Conservation (phyloP, 64 coral and sea anemone genomes). For the Porites lutea region DNA sequence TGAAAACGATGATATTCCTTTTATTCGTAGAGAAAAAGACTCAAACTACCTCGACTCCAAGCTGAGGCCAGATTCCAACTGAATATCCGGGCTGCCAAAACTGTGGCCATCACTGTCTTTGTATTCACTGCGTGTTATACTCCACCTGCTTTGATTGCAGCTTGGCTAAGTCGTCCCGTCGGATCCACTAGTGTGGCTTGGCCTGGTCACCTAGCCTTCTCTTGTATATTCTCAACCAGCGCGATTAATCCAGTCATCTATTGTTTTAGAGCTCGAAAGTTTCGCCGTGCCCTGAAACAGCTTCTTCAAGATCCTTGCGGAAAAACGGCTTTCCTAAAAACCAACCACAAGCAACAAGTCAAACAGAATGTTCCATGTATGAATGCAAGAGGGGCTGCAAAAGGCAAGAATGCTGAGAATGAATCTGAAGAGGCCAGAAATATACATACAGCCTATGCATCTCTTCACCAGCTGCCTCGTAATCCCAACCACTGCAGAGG, state of each 20-base stretch:
- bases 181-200: background rate
- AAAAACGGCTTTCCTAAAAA: background rate
- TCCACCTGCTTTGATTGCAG: background rate
- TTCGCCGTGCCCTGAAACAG: slow-evolving; percentile 19
- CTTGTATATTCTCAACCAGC: background rate
- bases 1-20: background rate
- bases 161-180: background rate
- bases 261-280: slow-evolving; percentile 1
- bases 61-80: background rate
- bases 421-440: no score
- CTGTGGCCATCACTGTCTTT: background rate
- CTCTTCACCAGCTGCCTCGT: no score
- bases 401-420: no score
- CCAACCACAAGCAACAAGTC: background rate
- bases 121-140: background rate
- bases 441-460: no score
- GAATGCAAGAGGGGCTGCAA: no score
- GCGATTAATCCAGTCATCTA: slow-evolving; percentile 10
- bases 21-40: background rate
- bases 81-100: background rate
- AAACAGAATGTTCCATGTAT: no score
- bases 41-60: background rate
- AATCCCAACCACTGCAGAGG: no score
- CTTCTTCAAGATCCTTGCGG: slow-evolving; percentile 2
- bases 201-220: background rate